phyloP scores from a whole-genome alignment of 1,140 invertebrate species.

The Dryas iulia region DNA sequence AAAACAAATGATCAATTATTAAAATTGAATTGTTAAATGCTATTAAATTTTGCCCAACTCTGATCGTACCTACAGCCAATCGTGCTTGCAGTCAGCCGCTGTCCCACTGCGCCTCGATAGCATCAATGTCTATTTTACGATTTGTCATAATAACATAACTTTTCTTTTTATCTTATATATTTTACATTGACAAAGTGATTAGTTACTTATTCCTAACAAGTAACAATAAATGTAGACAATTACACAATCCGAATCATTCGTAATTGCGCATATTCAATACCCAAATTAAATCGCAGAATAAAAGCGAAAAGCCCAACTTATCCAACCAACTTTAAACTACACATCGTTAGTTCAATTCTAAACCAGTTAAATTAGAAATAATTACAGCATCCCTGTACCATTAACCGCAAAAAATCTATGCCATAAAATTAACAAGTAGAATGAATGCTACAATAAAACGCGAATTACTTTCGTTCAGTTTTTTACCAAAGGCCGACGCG shows the following conservation, averaged over 20 bases:
- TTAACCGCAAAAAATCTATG: conserved; percentile 57
- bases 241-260: neutral
- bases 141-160: too few species aligned
- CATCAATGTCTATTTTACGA: too few species aligned
- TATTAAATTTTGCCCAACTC: too few species aligned
- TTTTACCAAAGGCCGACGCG: conserved; percentile 74
- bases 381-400: conserved; percentile 44
- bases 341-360: conserved; percentile 36
- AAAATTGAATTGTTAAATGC: too few species aligned
- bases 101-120: too few species aligned
- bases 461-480: conserved; percentile 71
- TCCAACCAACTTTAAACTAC: conserved; percentile 24
- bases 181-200: too few species aligned
- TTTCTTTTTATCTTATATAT: too few species aligned
- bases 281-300: neutral
- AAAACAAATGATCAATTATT: too few species aligned
- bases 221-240: too few species aligned
- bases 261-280: neutral
- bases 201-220: neutral
- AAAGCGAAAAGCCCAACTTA: neutral
- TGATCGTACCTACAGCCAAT: too few species aligned
- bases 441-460: conserved; percentile 75
- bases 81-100: too few species aligned
- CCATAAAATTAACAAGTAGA: conserved; percentile 67
- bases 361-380: conserved; percentile 52